phyloP scores from a whole-genome alignment of 1,140 invertebrate species.

The Drosophila malerkotliana region DNA sequence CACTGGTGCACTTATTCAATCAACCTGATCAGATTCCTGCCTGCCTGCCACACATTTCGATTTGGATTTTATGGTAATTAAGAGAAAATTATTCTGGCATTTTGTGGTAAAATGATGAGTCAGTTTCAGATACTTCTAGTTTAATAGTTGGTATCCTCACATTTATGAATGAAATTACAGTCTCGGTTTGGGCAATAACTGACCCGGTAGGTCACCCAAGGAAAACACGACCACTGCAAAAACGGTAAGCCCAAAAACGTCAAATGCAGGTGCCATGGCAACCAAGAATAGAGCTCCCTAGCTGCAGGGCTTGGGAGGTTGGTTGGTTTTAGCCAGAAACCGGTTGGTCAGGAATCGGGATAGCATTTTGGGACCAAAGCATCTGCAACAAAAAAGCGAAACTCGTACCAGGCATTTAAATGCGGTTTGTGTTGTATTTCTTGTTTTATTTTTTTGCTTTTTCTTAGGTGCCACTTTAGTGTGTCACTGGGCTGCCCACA shows the following conservation, averaged over 20 bases:
- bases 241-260: constrained; percentile 62
- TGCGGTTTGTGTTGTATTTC: constrained; percentile 58
- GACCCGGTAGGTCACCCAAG: constrained; percentile 32
- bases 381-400: constrained; percentile 62
- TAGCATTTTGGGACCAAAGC: constrained; percentile 28
- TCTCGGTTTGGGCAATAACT: constrained; percentile 47
- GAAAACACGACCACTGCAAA: constrained; percentile 46
- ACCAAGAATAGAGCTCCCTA: constrained; percentile 64
- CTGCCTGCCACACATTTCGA: neutral
- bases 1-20: constrained; percentile 4
- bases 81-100: neutral
- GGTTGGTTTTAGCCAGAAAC: constrained; percentile 68
- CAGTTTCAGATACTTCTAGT: neutral
- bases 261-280: constrained; percentile 66
- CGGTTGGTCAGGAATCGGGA: constrained; percentile 42
- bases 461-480: constrained; percentile 63
- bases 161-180: constrained; percentile 62
- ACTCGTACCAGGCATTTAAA: constrained; percentile 64
- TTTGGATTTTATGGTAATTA: constrained; percentile 18
- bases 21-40: constrained; percentile 1
- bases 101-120: neutral
- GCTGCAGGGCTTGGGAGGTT: constrained; percentile 25
- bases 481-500: constrained; percentile 78
- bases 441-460: constrained; percentile 22
- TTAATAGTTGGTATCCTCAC: neutral